Evolutionary conservation across 2,113 vertebrate genomes (phyloP).

Genomic region (Malurus melanocephalus): DNA sequence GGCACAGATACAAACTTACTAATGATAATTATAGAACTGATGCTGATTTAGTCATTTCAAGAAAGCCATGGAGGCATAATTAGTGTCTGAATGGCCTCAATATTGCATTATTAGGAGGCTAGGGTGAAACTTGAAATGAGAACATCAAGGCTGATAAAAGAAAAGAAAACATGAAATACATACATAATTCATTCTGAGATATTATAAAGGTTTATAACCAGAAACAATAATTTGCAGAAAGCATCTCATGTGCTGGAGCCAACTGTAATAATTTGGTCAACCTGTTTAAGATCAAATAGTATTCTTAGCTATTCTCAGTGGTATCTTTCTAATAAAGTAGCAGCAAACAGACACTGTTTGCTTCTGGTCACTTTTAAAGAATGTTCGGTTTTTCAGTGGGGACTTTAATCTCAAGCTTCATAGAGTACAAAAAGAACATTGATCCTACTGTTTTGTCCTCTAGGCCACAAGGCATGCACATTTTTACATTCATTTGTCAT

Average conservation of each 20-base stretch:
- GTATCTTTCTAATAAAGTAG: slow-evolving; percentile 84
- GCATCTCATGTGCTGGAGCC: slow-evolving; percentile 72
- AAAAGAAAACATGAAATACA: slow-evolving; percentile 86
- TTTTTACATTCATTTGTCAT: slow-evolving; percentile 72
- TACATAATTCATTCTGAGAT: slow-evolving; percentile 85
- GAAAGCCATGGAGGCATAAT: slow-evolving; percentile 90
- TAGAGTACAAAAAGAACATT: slow-evolving; percentile 81
- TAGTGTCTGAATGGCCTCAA: slow-evolving; percentile 94
- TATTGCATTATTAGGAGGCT: slow-evolving; percentile 91
- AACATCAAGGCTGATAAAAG: slow-evolving; percentile 89
- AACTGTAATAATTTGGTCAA: slow-evolving; percentile 81
- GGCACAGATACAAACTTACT: slow-evolving; percentile 80
- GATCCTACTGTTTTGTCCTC: slow-evolving; percentile 75
- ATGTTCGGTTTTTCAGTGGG: slow-evolving; percentile 81
- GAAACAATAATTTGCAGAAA: slow-evolving; percentile 82
- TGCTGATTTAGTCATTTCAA: slow-evolving; percentile 93
- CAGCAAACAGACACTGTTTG: slow-evolving; percentile 83
- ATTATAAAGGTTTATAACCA: slow-evolving; percentile 82
- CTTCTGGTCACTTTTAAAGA: slow-evolving; percentile 85
- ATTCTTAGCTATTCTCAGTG: slow-evolving; percentile 82
- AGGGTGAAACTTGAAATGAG: slow-evolving; percentile 87
- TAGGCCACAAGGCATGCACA: slow-evolving; percentile 71
- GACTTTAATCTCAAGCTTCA: slow-evolving; percentile 84
- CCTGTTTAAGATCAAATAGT: slow-evolving; percentile 84
- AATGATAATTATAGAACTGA: slow-evolving; percentile 94